Conservation (phyloP, 2,888 invertebrate genomes). For the Resseliella maxima region DNA sequence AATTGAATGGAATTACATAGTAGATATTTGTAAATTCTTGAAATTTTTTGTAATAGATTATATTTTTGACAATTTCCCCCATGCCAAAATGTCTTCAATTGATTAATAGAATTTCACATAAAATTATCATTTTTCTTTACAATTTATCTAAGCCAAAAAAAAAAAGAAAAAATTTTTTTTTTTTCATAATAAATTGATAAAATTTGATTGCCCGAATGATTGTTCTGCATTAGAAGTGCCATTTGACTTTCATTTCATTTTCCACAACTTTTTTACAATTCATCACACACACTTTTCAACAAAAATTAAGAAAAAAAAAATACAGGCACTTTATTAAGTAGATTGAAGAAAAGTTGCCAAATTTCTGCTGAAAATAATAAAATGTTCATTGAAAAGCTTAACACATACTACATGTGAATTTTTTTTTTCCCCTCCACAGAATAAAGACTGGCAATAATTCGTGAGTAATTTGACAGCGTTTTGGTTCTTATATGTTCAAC, state of each 20-base stretch:
- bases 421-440: not conserved
- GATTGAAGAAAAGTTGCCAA: conserved; percentile 28
- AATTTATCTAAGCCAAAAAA: not conserved
- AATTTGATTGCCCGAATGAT: conserved; percentile 3
- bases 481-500: conserved; percentile 9
- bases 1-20: too few relatives aligned
- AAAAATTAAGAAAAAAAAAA: not conserved
- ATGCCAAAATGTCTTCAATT: too few relatives aligned
- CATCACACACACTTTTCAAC: not conserved
- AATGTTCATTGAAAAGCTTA: not conserved
- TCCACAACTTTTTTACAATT: too few relatives aligned
- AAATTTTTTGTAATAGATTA: too few relatives aligned
- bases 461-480: conserved; percentile 10
- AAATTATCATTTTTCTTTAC: conserved; percentile 1
- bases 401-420: not conserved
- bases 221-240: not conserved
- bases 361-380: not conserved
- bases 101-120: not conserved
- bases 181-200: not conserved
- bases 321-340: conserved; percentile 14
- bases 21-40: too few relatives aligned
- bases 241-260: not conserved
- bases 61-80: too few relatives aligned
- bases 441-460: not conserved
- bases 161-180: not conserved